phyloP scores from a whole-genome alignment of 2,113 vertebrate genomes.

The Saguinus imperator region DNA sequence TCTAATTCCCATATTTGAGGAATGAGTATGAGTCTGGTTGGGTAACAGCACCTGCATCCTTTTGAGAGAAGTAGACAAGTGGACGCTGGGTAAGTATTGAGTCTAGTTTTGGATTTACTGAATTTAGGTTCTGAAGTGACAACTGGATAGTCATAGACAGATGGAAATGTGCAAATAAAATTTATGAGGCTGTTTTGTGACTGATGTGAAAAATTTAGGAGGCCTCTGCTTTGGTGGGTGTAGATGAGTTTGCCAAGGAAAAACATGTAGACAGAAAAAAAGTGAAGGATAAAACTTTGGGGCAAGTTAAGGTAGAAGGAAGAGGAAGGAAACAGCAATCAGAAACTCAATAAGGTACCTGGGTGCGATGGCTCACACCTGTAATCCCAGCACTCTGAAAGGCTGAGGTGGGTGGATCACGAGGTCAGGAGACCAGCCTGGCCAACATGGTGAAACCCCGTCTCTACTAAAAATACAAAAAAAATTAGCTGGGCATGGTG shows the following conservation, averaged over 20 bases:
- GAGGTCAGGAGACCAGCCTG: too few relatives aligned
- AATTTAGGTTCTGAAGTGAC: conserved; percentile 25
- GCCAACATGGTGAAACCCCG: too few relatives aligned
- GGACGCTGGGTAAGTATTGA: conserved; percentile 27
- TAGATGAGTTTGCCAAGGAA: background rate
- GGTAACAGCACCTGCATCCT: conserved; percentile 22
- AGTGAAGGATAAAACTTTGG: conserved; percentile 13
- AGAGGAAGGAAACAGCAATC: background rate
- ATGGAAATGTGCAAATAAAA: conserved; percentile 7
- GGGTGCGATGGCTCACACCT: too few relatives aligned
- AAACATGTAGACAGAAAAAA: background rate
- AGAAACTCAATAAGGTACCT: background rate
- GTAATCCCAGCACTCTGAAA: too few relatives aligned
- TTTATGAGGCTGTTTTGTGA: background rate
- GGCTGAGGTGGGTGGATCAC: too few relatives aligned
- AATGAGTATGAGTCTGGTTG: conserved; percentile 1
- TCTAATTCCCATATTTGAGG: conserved; percentile 35
- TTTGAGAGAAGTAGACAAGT: conserved; percentile 29
- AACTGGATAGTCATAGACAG: background rate
- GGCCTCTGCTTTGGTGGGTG: background rate
- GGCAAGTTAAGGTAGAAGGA: background rate
- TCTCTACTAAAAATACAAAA: too few relatives aligned
- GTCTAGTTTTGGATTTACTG: background rate
- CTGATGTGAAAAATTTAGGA: conserved; percentile 5
- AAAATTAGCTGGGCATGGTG: too few relatives aligned